Evolutionary conservation across 2,113 vertebrate genomes (phyloP).

Genomic region (Narcine bancroftii): DNA sequence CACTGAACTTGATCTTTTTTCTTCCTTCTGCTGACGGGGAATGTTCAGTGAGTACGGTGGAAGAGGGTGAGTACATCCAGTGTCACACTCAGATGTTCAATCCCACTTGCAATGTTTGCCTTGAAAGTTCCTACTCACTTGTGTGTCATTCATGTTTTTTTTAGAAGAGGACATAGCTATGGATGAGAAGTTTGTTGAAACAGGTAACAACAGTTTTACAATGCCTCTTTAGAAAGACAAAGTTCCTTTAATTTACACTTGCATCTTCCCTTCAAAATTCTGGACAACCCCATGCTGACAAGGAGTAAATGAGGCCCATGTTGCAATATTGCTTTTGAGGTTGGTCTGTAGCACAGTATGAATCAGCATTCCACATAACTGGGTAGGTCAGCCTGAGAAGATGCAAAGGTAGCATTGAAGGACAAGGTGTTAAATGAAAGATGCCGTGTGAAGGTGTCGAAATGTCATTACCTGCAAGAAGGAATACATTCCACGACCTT

Average conservation of each 20-base stretch:
- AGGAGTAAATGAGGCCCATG: background rate
- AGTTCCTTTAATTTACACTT: background rate
- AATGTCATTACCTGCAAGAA: background rate
- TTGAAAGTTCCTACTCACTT: background rate
- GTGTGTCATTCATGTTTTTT: background rate
- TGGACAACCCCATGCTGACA: background rate
- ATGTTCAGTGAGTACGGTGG: slow-evolving; percentile 74
- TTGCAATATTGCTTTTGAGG: background rate
- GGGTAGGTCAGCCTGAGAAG: background rate
- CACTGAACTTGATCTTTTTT: slow-evolving; percentile 40
- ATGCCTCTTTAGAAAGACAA: background rate
- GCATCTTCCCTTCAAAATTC: background rate
- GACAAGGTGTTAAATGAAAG: background rate
- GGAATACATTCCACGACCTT: background rate
- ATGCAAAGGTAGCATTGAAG: no score
- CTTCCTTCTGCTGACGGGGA: slow-evolving; percentile 48
- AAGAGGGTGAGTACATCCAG: slow-evolving; percentile 72
- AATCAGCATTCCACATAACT: background rate
- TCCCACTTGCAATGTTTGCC: background rate
- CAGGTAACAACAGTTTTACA: slow-evolving; percentile 62
- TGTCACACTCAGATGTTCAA: no score
- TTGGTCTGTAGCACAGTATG: background rate
- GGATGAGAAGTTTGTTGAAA: slow-evolving; percentile 84
- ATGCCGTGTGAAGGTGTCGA: background rate
- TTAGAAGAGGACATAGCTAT: slow-evolving; percentile 80